Conservation (phyloP, 2,113 vertebrate genomes). For the Thryonomys swinderianus region DNA sequence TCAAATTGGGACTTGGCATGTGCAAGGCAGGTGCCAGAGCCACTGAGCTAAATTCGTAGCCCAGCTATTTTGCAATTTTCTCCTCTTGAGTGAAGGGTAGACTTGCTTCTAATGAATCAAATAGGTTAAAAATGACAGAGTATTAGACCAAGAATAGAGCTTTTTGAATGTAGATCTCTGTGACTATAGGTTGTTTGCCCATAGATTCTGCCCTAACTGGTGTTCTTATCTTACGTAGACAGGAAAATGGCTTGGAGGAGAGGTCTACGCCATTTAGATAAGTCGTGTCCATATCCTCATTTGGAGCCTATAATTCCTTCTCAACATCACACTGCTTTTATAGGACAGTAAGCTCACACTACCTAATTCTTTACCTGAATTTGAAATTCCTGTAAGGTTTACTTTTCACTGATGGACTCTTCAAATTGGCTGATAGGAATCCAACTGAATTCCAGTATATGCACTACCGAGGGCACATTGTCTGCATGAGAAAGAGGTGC, state of each 20-base stretch:
- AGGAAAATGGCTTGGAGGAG: not conserved
- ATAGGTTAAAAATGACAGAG: constrained; percentile 18
- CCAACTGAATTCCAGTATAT: not conserved
- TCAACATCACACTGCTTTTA: not conserved
- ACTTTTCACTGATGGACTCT: not conserved
- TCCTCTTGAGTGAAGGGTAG: not conserved
- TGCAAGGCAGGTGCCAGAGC: no score
- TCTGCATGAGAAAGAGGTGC: not conserved
- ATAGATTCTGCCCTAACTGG: not conserved
- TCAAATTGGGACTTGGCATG: no score
- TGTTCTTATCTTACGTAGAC: not conserved
- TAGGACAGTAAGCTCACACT: not conserved
- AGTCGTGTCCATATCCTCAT: not conserved
- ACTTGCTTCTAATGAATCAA: constrained; percentile 24
- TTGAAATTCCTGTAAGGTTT: not conserved
- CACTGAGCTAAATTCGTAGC: no score
- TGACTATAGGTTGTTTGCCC: not conserved
- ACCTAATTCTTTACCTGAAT: not conserved
- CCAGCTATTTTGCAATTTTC: not conserved
- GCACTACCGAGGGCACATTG: not conserved
- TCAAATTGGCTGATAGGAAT: not conserved
- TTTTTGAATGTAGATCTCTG: not conserved
- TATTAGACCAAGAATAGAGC: not conserved
- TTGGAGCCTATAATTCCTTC: not conserved
- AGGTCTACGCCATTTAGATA: not conserved